Evolutionary conservation across 2,113 vertebrate species (phyloP), one percentile per base, ranked within the genome.

Genomic region (Nesogale talazaci): DNA sequence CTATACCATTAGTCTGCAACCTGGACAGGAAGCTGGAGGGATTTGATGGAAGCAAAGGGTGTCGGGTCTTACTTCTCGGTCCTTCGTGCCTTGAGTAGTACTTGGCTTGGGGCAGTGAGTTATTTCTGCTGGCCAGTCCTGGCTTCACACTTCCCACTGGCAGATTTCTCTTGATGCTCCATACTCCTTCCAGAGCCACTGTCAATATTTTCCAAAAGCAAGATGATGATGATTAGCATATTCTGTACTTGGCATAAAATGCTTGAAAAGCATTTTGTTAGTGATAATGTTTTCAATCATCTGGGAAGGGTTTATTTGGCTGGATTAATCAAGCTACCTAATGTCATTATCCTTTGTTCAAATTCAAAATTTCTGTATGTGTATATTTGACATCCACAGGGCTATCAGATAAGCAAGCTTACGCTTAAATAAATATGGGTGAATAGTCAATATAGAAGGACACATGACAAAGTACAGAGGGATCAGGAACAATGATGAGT

Each of bases 31-130:
- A 27, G 16, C 40, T 23, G 7, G 10, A 72, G 29, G 19, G 36
- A 0, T 6, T 90, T 27, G 6, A 9, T 29, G 1, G 22, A 93
- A 88, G 4, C 46, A 78, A 87, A 38, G 81, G 63, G 29, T 12
- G 57, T 77, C 12, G 29, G 70, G 12, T 92, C 98, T 98, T 98
- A 98, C 98, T 97, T 98, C 97, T 97, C 36, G 95, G 95, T 79
- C 95, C 95, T 94, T 96, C 89, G 0, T 98, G 97, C 93, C 98
- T 97, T 1, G 98, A 98, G 72, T 98, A 98, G 97, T 97, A 97
- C 2, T 93, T 97, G 90, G 97, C 96, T 85, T 97, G 98, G 10
- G 97, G 94, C 90, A 98, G 96, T 56, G 94, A 97, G 79, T 46
- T 17, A 7, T 95, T 98, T 83, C 94, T 96, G 90, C 92, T 96